A percentile compares a stretch with the other conserved stretches of the same genome.
These are phyloP conservation scores for Gallinago stenura DNA, from an alignment of 2,797 vertebrate species.

Conservation along the genomic window DNA sequence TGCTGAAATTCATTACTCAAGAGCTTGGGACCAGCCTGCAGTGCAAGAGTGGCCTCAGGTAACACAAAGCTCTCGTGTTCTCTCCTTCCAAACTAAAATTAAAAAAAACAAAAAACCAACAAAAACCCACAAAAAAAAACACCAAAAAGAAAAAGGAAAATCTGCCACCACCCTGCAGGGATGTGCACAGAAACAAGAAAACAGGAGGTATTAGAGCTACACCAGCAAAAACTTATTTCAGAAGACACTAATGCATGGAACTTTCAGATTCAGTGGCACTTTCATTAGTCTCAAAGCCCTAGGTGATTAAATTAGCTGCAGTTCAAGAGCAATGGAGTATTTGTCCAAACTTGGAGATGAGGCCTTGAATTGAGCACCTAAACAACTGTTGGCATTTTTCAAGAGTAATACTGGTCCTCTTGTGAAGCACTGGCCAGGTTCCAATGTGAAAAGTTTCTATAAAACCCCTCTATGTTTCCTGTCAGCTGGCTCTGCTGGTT, in stretches of 20 bases:
- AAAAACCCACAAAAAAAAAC: no score
- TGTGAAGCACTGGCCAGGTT: neutral
- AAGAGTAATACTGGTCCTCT: neutral
- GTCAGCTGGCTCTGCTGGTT: neutral
- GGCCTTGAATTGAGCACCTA: neutral
- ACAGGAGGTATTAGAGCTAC: accelerated
- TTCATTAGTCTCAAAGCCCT: neutral
- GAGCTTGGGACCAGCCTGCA: neutral
- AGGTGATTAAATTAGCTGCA: neutral
- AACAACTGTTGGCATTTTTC: neutral
- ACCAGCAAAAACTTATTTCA: neutral
- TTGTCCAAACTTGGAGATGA: neutral
- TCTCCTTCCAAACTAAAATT: neutral
- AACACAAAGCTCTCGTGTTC: neutral
- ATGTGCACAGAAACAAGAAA: neutral
- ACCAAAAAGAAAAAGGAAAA: neutral
- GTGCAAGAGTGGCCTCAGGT: neutral
- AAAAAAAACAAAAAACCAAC: no score
- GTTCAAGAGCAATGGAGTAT: neutral
- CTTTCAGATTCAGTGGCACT: neutral
- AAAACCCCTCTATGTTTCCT: neutral
- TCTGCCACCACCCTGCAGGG: neutral
- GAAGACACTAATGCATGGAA: neutral
- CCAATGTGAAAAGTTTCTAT: neutral
- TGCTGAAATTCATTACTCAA: neutral